Percentiles rank a stretch among this genome's conserved stretches.
These are phyloP conservation scores for Drosophila buzzatii DNA, from an alignment of 2,888 invertebrate genomes.

Conservation along the genomic window DNA sequence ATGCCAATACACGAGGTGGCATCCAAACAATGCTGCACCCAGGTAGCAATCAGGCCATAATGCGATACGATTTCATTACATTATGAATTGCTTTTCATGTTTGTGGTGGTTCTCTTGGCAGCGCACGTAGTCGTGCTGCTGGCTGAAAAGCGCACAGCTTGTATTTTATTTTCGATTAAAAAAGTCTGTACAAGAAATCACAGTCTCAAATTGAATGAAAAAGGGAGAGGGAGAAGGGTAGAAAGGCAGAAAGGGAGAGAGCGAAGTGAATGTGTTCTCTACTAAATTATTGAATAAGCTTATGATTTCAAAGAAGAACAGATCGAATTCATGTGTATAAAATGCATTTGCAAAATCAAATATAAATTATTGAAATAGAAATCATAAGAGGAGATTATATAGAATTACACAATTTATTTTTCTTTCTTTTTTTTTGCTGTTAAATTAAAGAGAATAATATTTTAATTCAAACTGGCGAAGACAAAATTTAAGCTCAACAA, in stretches of 20 bases:
- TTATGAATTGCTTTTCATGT: slow-evolving; percentile 32
- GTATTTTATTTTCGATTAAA: slow-evolving; percentile 25
- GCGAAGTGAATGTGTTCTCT: not conserved
- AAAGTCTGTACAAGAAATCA: slow-evolving; percentile 1
- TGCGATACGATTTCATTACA: slow-evolving; percentile 51
- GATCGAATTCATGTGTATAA: not conserved
- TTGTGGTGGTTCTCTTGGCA: not conserved
- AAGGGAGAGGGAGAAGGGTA: not conserved
- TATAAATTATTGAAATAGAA: slow-evolving; percentile 1
- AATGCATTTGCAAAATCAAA: slow-evolving; percentile 1
- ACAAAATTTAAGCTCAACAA: too few species aligned
- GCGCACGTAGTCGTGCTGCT: not conserved
- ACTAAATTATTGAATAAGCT: not conserved
- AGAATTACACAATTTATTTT: too few species aligned
- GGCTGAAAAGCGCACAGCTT: slow-evolving; percentile 3
- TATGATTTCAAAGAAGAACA: not conserved
- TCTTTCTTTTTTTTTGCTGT: too few species aligned
- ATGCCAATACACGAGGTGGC: not conserved
- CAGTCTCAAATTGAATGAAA: not conserved
- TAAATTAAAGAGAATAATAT: too few species aligned
- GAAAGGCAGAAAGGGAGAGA: not conserved
- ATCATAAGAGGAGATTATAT: not conserved
- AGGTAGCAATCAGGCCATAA: slow-evolving; percentile 54
- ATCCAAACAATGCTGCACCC: slow-evolving; percentile 51
- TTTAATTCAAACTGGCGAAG: too few species aligned